Conservation (phyloP, 2,797 vertebrate genomes). For the Antrozous pallidus region DNA sequence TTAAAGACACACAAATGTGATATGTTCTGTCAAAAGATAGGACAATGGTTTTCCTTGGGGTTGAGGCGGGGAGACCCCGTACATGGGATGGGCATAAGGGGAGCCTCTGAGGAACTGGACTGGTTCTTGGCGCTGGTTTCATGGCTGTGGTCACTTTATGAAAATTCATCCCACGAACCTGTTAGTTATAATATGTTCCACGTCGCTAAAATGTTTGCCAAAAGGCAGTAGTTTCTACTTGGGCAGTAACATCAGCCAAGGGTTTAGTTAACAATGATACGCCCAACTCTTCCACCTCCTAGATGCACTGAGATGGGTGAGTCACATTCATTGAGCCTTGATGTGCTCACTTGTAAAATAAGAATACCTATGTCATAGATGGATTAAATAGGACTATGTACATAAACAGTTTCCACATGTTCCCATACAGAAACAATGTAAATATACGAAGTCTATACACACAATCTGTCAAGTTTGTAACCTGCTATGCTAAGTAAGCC, state of each 20-base stretch:
- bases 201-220: background rate
- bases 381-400: background rate
- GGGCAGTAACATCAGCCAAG: background rate
- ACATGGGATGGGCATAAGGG: background rate
- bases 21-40: background rate
- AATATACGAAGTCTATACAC: background rate
- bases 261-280: background rate
- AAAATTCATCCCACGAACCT: background rate
- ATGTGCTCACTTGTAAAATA: background rate
- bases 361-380: background rate
- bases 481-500: background rate
- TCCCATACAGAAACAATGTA: background rate
- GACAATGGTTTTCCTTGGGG: background rate
- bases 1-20: background rate
- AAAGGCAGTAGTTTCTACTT: background rate
- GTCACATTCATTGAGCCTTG: background rate
- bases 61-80: fast-evolving
- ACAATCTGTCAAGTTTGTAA: background rate
- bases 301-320: background rate
- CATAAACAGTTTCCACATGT: background rate
- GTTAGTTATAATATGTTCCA: background rate
- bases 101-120: no score
- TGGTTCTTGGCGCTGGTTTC: background rate
- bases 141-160: background rate
- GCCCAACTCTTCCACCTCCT: background rate